Base-by-base conservation (phyloP, 2,113 vertebrate species). In the Atractosteus spatula region DNA sequence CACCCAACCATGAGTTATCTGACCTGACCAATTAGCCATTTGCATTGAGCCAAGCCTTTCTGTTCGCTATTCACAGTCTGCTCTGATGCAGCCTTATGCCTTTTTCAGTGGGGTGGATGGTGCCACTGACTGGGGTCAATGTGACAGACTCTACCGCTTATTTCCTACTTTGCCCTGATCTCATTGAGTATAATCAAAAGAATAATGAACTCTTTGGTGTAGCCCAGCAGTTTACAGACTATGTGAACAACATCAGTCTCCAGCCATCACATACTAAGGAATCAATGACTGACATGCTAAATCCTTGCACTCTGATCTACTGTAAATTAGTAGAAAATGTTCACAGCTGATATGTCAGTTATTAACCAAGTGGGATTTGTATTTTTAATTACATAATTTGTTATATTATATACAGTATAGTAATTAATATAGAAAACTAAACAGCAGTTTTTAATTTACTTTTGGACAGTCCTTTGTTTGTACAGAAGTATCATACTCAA, bases 1-100 rank as follows among this genome's bases (percentile, higher is more conserved):
- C 83, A 76, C 79, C 83, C 87, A 44, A 88, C 86, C 87, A 80
- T 89, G 79, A 91, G 86, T 82, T 87, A 93, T 93, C 83, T 86
- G 86, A 93, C 87, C 87, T 89, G 91, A 93, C 88, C 90, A 91
- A 91, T 93, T 92, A 93, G 89, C 85, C 83, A 83, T 86, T 86
- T 88, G 83, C 82, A 80, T 66, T 70, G 77, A 83, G 85, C 88
- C 87, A 87, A 78, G 85, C 79, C 77, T 78, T 79, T 56, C 80
- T 77, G 72, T 71, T 75, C 71, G 41, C 16, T 69, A 71, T 62
- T 73, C 72, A 41, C 74, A 17, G 59, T 43, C 64, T 69, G 64
- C 63, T 57, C 69, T 65, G 44, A 14, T 3, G 16, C 57, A 29
- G 29, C 55, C 51, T 29, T 41, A 44, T 55, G n/a, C 79, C 55